Evolutionary conservation across 2,113 vertebrate genomes (phyloP).

Genomic region (Mobula hypostoma): DNA sequence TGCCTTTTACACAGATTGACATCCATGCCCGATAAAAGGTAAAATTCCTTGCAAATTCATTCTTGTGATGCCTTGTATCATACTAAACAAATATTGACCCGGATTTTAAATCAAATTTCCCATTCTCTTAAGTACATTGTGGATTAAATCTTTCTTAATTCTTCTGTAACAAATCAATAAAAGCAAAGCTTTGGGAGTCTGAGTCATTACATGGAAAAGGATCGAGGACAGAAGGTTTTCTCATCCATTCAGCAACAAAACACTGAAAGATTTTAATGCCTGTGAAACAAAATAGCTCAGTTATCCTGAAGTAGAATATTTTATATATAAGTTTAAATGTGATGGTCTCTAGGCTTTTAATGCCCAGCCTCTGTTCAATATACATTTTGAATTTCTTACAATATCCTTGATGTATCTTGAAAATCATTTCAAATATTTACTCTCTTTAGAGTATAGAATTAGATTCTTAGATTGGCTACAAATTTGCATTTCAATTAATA

Average conservation of each 20-base stretch:
- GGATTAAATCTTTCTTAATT: background rate
- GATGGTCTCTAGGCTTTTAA: background rate
- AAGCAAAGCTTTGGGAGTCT: background rate
- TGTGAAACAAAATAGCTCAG: background rate
- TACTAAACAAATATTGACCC: background rate
- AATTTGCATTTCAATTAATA: background rate
- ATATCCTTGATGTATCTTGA: background rate
- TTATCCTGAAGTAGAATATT: background rate
- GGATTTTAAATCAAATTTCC: background rate
- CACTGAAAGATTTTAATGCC: background rate
- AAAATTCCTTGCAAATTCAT: background rate
- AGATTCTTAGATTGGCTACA: background rate
- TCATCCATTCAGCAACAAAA: background rate
- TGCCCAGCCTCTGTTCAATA: background rate
- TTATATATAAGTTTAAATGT: background rate
- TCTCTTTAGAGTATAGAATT: background rate
- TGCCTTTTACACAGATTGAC: background rate
- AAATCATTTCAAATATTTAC: conserved; percentile 1
- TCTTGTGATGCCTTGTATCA: background rate
- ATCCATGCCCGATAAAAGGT: background rate
- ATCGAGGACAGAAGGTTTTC: background rate
- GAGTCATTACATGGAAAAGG: background rate
- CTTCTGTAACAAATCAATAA: background rate
- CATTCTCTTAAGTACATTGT: background rate
- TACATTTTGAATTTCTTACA: background rate